A percentile compares a stretch with the other conserved stretches of the same genome.
phyloP scores from a whole-genome alignment of 2,113 vertebrate genomes.

The Silurus asotus region DNA sequence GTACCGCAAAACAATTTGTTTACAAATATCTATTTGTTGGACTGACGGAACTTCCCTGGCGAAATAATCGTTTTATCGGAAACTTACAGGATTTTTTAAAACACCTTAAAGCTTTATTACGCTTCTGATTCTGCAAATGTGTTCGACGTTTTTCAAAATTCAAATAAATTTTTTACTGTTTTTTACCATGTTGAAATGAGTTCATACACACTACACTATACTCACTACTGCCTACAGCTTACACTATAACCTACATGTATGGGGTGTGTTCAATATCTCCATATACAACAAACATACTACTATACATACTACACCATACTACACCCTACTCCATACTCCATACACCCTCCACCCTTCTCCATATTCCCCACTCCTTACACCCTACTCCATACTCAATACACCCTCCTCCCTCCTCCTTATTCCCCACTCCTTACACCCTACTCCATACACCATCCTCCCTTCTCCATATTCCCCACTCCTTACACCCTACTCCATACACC shows the following conservation, averaged over 20 bases:
- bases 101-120: background rate
- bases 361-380: no score
- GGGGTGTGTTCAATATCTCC: no score
- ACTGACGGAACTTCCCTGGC: no score
- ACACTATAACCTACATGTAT: background rate
- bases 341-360: background rate
- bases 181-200: background rate
- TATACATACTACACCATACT: background rate
- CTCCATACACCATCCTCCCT: no score
- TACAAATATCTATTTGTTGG: background rate
- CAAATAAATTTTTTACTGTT: background rate
- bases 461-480: no score
- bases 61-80: background rate
- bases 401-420: no score
- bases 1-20: background rate
- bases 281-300: no score
- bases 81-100: background rate
- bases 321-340: background rate
- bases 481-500: no score
- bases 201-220: no score
- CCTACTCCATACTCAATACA: no score
- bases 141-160: background rate
- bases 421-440: no score
- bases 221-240: background rate
- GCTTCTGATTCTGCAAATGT: background rate